phyloP scores from a whole-genome alignment of 30 jellyfish, hydroid and myxozoan species.

The Pseudorhiza aurosa region DNA sequence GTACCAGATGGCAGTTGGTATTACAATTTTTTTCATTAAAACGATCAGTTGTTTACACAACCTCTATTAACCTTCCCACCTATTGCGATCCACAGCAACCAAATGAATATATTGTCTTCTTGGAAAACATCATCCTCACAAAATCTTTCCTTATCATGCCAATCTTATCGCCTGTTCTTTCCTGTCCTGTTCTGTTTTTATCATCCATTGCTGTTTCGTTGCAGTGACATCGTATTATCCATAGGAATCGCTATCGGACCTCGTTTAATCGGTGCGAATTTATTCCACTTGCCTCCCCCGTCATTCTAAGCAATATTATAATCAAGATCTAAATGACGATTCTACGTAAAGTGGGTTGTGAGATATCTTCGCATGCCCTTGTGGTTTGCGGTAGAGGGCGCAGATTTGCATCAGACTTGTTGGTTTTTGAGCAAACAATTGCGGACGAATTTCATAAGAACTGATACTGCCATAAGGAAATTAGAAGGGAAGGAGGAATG shows the following conservation, averaged over 20 bases:
- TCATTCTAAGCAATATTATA: not conserved
- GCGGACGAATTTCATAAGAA: constrained; percentile 25
- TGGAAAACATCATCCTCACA: constrained; percentile 18
- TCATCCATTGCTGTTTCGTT: not conserved
- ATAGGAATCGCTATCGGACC: too few species aligned
- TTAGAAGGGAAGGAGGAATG: constrained; percentile 36
- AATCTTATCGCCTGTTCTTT: not conserved
- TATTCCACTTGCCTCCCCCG: constrained; percentile 8
- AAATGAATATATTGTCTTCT: not conserved
- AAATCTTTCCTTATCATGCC: not conserved
- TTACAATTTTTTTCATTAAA: too few species aligned
- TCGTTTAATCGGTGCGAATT: too few species aligned
- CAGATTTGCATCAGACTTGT: constrained; percentile 24
- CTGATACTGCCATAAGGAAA: constrained; percentile 3
- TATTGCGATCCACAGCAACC: not conserved
- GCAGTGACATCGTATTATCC: too few species aligned
- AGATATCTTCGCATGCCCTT: constrained; percentile 2
- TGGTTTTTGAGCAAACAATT: constrained; percentile 35
- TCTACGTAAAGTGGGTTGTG: not conserved
- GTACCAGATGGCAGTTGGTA: too few species aligned
- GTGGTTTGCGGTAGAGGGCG: constrained; percentile 36
- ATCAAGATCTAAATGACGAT: not conserved
- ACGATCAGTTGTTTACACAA: too few species aligned
- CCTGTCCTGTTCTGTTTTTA: not conserved
- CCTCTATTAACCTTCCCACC: too few species aligned